A percentile compares a stretch with the other conserved stretches of the same genome.
These are phyloP conservation scores for Drosophila niveifrons DNA, from an alignment of 2,888 invertebrate genomes.

Conservation along the genomic window DNA sequence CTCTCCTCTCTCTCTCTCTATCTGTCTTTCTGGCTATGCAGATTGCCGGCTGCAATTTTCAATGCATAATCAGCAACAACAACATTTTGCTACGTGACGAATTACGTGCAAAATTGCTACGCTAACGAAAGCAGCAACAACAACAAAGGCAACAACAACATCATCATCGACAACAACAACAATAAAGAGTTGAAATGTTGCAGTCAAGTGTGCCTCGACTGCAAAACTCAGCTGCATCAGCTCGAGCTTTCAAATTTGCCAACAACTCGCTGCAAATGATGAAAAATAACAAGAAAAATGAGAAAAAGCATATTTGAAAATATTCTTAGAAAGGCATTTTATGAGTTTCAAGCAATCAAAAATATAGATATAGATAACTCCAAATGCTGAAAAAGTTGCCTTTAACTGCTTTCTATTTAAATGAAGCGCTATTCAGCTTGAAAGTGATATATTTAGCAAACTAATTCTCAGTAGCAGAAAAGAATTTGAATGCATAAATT, in stretches of 20 bases:
- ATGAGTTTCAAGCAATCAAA: neutral
- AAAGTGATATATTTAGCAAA: too few relatives aligned
- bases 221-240: neutral
- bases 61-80: slow-evolving; percentile 74
- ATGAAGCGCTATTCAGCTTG: too few relatives aligned
- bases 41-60: slow-evolving; percentile 75
- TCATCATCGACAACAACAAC: slow-evolving; percentile 12
- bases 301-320: neutral
- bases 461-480: too few relatives aligned
- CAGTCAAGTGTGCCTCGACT: slow-evolving; percentile 43
- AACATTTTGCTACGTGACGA: slow-evolving; percentile 76
- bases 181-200: slow-evolving; percentile 18
- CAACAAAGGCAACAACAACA: slow-evolving; percentile 16
- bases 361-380: neutral
- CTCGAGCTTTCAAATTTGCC: slow-evolving; percentile 14
- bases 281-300: slow-evolving; percentile 3
- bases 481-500: too few relatives aligned
- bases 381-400: neutral
- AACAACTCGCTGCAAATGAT: neutral
- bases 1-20: slow-evolving; percentile 2
- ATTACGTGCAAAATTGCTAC: slow-evolving; percentile 75
- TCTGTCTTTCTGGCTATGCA: slow-evolving; percentile 57
- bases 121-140: slow-evolving; percentile 30
- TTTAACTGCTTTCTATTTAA: neutral
- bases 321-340: slow-evolving; percentile 7